Evolutionary conservation across 2,888 invertebrate species (phyloP).

Genomic region (Plagodis pulveraria): DNA sequence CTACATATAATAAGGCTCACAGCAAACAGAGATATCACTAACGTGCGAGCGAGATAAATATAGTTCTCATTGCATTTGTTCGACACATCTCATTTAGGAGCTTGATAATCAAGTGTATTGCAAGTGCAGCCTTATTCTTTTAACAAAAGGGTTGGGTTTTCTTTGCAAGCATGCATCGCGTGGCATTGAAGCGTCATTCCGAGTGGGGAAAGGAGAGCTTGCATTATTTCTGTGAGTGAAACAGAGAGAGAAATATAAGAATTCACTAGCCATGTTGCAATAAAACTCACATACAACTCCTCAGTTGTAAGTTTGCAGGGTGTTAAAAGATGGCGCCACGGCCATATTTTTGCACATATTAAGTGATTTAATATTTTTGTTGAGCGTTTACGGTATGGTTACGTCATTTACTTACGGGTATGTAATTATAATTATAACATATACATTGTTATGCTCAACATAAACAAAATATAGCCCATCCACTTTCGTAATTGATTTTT

Average conservation of each 20-base stretch:
- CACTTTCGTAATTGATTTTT: too few species aligned
- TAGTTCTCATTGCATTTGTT: conserved; percentile 73
- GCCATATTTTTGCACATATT: conserved; percentile 40
- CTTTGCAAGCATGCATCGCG: conserved; percentile 53
- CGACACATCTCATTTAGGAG: conserved; percentile 60
- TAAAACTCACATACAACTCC: conserved; percentile 61
- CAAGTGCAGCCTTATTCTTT: conserved; percentile 76
- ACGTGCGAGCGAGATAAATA: conserved; percentile 72
- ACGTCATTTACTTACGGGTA: conserved; percentile 5
- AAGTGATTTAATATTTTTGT: conserved; percentile 16
- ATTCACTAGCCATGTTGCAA: conserved; percentile 66
- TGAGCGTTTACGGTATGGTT: conserved; percentile 1
- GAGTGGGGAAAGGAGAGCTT: conserved; percentile 57
- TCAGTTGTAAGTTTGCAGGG: conserved; percentile 58
- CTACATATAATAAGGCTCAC: conserved; percentile 75
- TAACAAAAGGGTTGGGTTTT: conserved; percentile 65
- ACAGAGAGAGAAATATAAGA: conserved; percentile 60
- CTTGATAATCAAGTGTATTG: conserved; percentile 62
- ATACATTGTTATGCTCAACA: not conserved
- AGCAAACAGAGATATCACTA: conserved; percentile 73
- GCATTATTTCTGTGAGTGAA: conserved; percentile 43
- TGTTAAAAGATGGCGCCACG: conserved; percentile 75
- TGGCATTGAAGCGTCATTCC: conserved; percentile 54
- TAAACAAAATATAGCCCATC: not conserved
- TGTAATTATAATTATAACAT: conserved; percentile 10